Evolutionary conservation across 2,113 vertebrate species (phyloP).

Genomic region (Hemicordylus capensis): DNA sequence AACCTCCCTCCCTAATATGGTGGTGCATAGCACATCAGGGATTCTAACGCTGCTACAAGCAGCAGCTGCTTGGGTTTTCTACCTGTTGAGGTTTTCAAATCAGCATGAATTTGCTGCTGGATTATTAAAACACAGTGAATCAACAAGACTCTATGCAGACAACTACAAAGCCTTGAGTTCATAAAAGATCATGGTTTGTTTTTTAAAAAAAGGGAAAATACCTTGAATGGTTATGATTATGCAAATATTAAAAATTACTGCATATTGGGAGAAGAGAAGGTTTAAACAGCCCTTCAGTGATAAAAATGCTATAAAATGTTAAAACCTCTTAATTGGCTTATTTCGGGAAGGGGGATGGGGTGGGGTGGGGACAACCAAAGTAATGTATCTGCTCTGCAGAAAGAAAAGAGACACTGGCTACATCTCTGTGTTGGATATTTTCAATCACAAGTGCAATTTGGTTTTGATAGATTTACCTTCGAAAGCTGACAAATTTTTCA

Average conservation of each 20-base stretch:
- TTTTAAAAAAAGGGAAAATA: constrained; percentile 58
- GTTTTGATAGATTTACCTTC: constrained; percentile 61
- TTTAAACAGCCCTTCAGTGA: background rate
- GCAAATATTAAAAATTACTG: constrained; percentile 67
- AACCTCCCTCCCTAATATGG: constrained; percentile 56
- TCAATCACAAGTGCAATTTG: constrained; percentile 76
- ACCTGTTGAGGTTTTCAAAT: constrained; percentile 66
- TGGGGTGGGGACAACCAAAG: constrained; percentile 56
- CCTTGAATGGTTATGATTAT: constrained; percentile 69
- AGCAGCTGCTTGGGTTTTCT: constrained; percentile 61
- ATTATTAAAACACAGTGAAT: constrained; percentile 66
- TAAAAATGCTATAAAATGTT: constrained; percentile 40
- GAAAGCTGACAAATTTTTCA: constrained; percentile 58
- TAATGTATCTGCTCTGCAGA: constrained; percentile 23
- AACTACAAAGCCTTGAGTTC: constrained; percentile 72
- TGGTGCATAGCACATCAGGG: constrained; percentile 76
- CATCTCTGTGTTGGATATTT: constrained; percentile 28
- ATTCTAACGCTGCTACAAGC: constrained; percentile 73
- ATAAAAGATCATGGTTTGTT: constrained; percentile 59
- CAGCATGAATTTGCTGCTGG: constrained; percentile 68
- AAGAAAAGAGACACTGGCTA: constrained; percentile 23
- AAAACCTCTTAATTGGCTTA: constrained; percentile 43
- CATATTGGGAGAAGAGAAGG: constrained; percentile 56
- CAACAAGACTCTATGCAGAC: constrained; percentile 79
- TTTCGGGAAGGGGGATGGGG: background rate